These are phyloP conservation scores for Euzetes globulus DNA, from an alignment of 2,888 invertebrate species.

Conservation along the genomic window DNA sequence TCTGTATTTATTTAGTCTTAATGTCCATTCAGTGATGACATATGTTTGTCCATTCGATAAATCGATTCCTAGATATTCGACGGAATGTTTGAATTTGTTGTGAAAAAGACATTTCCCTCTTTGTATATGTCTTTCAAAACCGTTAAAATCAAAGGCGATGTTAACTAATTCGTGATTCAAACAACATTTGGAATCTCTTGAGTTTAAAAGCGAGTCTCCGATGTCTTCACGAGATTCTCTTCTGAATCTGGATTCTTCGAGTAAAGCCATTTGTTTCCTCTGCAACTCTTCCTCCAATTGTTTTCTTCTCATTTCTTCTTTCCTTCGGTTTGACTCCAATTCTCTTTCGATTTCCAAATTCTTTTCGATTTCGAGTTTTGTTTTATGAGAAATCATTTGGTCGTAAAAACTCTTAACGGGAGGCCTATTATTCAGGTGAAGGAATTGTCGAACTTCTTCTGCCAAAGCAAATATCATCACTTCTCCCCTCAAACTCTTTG, in stretches of 20 bases:
- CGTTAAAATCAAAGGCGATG: neutral
- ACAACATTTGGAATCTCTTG: neutral
- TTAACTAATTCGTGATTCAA: neutral
- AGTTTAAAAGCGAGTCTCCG: neutral
- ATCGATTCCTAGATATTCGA: constrained; percentile 69
- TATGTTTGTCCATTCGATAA: constrained; percentile 62
- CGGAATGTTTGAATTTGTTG: constrained; percentile 55
- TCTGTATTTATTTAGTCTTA: constrained; percentile 43
- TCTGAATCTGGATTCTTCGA: constrained; percentile 57
- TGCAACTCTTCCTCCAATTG: constrained; percentile 58
- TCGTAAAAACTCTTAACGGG: constrained; percentile 76
- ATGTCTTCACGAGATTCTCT: constrained; percentile 40
- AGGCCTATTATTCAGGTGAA: constrained; percentile 72
- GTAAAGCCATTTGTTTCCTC: constrained; percentile 66
- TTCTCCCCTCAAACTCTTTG: constrained; percentile 60
- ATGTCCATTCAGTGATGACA: constrained; percentile 66
- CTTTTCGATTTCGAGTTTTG: constrained; percentile 40
- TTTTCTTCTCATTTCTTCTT: constrained; percentile 54
- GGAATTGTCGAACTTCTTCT: constrained; percentile 66
- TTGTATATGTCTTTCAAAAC: constrained; percentile 11
- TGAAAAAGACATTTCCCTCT: constrained; percentile 68
- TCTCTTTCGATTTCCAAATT: constrained; percentile 33
- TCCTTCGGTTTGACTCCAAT: constrained; percentile 35
- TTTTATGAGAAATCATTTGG: constrained; percentile 62
- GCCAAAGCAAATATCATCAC: constrained; percentile 77